A percentile compares a stretch with the other conserved stretches of the same genome.
These are phyloP conservation scores for Drosophila rufa DNA, from an alignment of 1,140 invertebrate species.

Conservation along the genomic window DNA sequence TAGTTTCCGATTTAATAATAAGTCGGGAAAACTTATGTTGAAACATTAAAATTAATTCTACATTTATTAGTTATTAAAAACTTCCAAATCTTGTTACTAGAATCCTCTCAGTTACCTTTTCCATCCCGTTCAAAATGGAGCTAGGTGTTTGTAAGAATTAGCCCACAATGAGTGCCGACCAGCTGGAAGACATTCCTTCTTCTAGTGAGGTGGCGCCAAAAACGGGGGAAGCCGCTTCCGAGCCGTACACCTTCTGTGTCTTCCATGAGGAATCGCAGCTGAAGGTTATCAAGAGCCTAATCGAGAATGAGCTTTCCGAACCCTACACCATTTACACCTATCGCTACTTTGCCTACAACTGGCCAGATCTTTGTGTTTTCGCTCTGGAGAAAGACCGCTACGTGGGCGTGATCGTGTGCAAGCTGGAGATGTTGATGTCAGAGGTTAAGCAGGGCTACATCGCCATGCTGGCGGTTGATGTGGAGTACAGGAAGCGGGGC, in stretches of 20 bases:
- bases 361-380: slow-evolving; percentile 99
- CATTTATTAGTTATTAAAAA: not conserved
- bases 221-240: not conserved
- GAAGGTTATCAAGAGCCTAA: slow-evolving; percentile 94
- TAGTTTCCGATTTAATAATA: not conserved
- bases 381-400: slow-evolving; percentile 93
- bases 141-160: not conserved
- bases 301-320: slow-evolving; percentile 99
- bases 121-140: not conserved
- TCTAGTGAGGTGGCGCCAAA: not conserved
- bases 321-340: slow-evolving; percentile 99
- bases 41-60: not conserved
- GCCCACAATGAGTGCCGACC: not conserved
- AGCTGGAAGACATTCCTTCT: no score
- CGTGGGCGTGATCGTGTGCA: slow-evolving; percentile 98
- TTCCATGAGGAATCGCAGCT: slow-evolving; percentile 54
- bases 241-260: slow-evolving; percentile 15
- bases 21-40: not conserved
- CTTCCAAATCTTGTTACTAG: not conserved
- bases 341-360: slow-evolving; percentile 99
- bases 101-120: not conserved
- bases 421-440: slow-evolving; percentile 90
- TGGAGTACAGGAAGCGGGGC: slow-evolving; percentile 95
- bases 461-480: slow-evolving; percentile 99
- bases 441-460: slow-evolving; percentile 97